A percentile compares a stretch with the other conserved stretches of the same genome.
phyloP scores from a whole-genome alignment of 2,888 invertebrate genomes.

The Acleris laterana region DNA sequence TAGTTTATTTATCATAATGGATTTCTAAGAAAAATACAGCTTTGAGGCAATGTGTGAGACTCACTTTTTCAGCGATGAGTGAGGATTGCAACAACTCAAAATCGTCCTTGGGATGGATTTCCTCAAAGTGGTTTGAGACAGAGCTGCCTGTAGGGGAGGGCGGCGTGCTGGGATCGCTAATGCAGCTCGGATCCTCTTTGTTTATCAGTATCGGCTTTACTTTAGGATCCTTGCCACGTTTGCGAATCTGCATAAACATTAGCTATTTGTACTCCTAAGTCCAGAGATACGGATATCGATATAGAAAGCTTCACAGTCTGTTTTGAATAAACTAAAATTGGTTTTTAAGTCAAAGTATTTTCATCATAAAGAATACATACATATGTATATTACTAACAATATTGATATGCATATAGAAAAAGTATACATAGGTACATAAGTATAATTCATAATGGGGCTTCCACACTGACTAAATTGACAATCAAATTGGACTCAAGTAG shows the following conservation, averaged over 20 bases:
- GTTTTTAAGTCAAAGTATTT: not conserved
- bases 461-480: too few species aligned
- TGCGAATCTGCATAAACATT: constrained; percentile 83
- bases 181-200: constrained; percentile 87
- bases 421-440: not conserved
- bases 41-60: constrained; percentile 46
- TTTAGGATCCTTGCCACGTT: constrained; percentile 88
- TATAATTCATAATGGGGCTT: too few species aligned
- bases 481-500: too few species aligned
- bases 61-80: constrained; percentile 76
- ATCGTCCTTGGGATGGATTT: constrained; percentile 93
- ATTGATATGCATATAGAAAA: not conserved
- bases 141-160: constrained; percentile 64
- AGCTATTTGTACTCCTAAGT: constrained; percentile 22
- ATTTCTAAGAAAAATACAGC: constrained; percentile 4
- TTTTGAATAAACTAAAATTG: too few species aligned
- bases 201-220: constrained; percentile 90
- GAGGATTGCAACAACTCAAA: constrained; percentile 78
- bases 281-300: not conserved
- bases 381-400: not conserved
- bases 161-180: constrained; percentile 77
- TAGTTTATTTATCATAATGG: not conserved
- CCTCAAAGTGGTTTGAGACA: constrained; percentile 89
- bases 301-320: too few species aligned
- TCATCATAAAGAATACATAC: not conserved